Conservation (phyloP, 2,113 vertebrate species). For the Proteles cristata region DNA sequence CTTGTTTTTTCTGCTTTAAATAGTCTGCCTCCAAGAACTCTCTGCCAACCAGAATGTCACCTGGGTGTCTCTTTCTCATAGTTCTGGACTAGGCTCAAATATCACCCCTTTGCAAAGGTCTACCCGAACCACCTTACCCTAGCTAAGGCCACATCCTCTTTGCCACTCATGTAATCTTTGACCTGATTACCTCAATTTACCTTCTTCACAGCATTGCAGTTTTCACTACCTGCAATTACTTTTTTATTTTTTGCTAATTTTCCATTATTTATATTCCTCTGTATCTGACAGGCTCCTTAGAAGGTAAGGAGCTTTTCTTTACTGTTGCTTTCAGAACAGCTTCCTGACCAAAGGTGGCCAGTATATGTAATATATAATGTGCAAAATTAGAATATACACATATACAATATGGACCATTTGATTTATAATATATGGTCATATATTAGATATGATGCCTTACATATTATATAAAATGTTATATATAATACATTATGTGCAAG, state of each 20-base stretch:
- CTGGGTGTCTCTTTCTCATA: not conserved
- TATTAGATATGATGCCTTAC: not conserved
- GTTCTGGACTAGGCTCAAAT: not conserved
- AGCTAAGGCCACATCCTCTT: not conserved
- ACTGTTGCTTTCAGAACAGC: not conserved
- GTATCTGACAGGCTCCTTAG: not conserved
- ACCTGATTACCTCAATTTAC: not conserved
- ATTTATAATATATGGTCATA: not conserved
- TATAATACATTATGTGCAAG: not conserved
- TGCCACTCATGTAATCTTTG: not conserved
- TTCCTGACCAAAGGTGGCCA: not conserved
- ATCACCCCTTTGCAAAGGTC: not conserved
- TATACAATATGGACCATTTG: not conserved
- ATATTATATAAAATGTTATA: not conserved
- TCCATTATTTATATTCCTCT: not conserved
- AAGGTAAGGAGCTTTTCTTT: not conserved
- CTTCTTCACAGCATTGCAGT: not conserved
- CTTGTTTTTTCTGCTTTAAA: not conserved
- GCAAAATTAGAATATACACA: not conserved
- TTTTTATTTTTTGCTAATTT: not conserved
- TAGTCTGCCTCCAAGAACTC: not conserved
- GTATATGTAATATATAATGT: not conserved
- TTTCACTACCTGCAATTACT: not conserved
- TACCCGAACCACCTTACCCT: not conserved
- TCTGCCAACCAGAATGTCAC: not conserved